phyloP scores from a whole-genome alignment of 2,113 vertebrate species.

The Galeopterus variegatus region DNA sequence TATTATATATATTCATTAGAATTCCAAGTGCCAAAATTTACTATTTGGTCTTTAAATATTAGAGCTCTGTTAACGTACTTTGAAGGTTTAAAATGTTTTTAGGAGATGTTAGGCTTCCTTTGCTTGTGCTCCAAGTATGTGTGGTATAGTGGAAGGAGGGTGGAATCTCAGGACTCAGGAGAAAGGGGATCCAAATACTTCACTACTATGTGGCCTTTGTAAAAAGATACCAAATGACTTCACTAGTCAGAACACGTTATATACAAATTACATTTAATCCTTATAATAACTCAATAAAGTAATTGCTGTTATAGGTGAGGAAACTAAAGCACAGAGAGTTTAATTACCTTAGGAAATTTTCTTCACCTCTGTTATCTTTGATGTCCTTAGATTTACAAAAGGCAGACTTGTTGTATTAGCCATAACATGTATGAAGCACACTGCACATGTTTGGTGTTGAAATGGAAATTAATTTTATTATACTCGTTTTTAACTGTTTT shows the following conservation, averaged over 20 bases:
- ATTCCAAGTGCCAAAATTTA: slow-evolving; percentile 38
- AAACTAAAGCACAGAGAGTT: neutral
- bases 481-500: neutral
- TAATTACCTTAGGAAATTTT: neutral
- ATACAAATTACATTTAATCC: neutral
- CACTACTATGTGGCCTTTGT: neutral
- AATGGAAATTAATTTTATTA: slow-evolving; percentile 36
- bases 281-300: neutral
- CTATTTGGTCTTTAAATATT: neutral
- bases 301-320: neutral
- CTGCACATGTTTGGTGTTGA: neutral
- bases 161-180: neutral
- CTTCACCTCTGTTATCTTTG: neutral
- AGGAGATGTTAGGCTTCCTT: neutral
- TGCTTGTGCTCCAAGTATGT: neutral
- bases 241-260: neutral
- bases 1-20: neutral
- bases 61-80: neutral
- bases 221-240: neutral
- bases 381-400: neutral
- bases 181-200: neutral
- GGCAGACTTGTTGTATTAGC: neutral
- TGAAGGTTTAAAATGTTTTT: neutral
- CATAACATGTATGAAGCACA: neutral
- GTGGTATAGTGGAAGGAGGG: neutral